Percentiles rank a stretch among this genome's conserved stretches.
Conservation (phyloP, 1,140 invertebrate species). For the Ips typographus region DNA sequence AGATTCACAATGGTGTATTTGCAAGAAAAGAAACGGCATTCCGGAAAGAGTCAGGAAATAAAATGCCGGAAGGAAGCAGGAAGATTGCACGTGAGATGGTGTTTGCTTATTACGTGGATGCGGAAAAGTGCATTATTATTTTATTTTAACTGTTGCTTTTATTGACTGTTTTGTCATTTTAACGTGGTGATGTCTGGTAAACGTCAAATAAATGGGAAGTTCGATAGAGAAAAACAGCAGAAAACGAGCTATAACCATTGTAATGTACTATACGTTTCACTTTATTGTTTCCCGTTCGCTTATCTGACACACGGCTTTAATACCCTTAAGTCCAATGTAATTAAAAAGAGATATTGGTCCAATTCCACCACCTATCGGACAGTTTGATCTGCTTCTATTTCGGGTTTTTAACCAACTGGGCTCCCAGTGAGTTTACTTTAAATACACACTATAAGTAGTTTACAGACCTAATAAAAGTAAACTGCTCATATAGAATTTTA, state of each 20-base stretch:
- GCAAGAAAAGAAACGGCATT: slow-evolving; percentile 3
- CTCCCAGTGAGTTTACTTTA: neutral
- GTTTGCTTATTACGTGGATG: slow-evolving; percentile 34
- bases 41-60: slow-evolving; percentile 26
- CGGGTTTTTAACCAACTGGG: slow-evolving; percentile 3
- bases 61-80: slow-evolving; percentile 35
- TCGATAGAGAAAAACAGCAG: neutral
- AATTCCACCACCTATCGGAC: slow-evolving; percentile 12
- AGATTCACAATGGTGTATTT: slow-evolving; percentile 7
- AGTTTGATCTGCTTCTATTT: slow-evolving; percentile 11
- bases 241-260: neutral
- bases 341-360: slow-evolving; percentile 15
- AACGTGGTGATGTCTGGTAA: too few relatives aligned
- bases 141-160: too few relatives aligned
- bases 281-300: slow-evolving; percentile 11
- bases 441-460: neutral
- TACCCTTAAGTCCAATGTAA: slow-evolving; percentile 9
- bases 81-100: slow-evolving; percentile 32
- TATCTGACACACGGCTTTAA: slow-evolving; percentile 15
- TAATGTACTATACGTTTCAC: neutral
- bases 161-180: too few relatives aligned
- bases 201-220: too few relatives aligned
- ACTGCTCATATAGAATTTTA: too few relatives aligned
- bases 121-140: too few relatives aligned
- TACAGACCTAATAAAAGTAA: too few relatives aligned